Base-by-base conservation (phyloP, 2,888 invertebrate genomes). In the Tetrapedia diversipes region DNA sequence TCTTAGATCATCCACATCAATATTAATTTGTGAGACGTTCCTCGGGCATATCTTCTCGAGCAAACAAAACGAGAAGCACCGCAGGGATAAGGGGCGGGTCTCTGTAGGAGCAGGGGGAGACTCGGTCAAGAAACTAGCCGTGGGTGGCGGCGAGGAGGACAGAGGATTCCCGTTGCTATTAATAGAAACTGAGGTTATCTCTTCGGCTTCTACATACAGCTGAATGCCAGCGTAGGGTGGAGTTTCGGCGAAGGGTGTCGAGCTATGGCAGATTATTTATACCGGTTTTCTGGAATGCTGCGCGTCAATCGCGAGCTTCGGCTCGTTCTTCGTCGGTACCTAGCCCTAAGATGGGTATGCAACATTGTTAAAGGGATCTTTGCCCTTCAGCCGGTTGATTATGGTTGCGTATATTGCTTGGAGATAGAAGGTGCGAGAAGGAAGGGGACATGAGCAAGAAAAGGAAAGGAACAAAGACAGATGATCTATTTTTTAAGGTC, bases 211-310 rank as follows among this genome's bases (percentile, higher is more conserved):
- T 89, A 88, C 88, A 86, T 87, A 88, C 88, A 87, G 86, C 66
- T 68, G 74, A 66, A 78, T 79, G 61, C 67, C 77, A 81, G 78
- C 69, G 80, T 47, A 71, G 84, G 85, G 83, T 84, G 84, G 73
- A 79, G 60, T 77, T 75, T 79, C 70, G n/a, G 51, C 61, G 71
- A 64, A 83, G 87, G 79, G 77, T 79, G 77, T 76, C 73, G 75
- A 32, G 76, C 80, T 57, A n/a, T n/a, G 79, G 74, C 77, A 81
- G 82, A 83, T 82, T 84, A 82, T 86, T 86, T 81, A 84, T 89
- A 90, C 89, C 89, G 90, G 89, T 89, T 89, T 82, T 86, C 77
- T 83, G 86, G 80, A 86, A 88, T 84, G 86, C 85, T 74, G 76
- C 81, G 81, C 65, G 70, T 68, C 84, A 65, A 83, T 77, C 66